phyloP scores from a whole-genome alignment of 2,113 vertebrate species.

The Oncorhynchus kisutch region DNA sequence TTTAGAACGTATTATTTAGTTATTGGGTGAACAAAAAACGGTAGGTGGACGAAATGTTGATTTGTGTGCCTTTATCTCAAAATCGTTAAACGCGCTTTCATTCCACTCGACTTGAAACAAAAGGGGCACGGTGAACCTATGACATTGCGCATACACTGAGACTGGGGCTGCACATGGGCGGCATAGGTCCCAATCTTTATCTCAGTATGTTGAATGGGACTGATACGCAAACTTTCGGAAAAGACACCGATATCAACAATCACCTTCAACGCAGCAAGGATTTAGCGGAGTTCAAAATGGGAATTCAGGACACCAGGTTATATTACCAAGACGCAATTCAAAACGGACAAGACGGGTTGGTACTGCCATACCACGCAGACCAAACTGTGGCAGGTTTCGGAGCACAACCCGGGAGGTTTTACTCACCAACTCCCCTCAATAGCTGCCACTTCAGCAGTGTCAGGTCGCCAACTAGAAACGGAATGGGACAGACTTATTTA shows the following conservation, averaged over 20 bases:
- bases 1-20: constrained; percentile 26
- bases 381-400: constrained; percentile 66
- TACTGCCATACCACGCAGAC: constrained; percentile 70
- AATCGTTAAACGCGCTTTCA: background rate
- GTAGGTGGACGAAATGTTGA: constrained; percentile 5
- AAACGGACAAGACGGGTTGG: constrained; percentile 63
- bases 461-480: constrained; percentile 64
- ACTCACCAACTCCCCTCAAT: constrained; percentile 67
- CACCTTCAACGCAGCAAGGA: constrained; percentile 72
- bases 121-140: constrained; percentile 58
- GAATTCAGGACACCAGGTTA: constrained; percentile 74
- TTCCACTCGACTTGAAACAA: background rate
- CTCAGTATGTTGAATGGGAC: constrained; percentile 86
- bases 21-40: background rate
- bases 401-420: constrained; percentile 68
- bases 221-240: constrained; percentile 78
- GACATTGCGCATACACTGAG: constrained; percentile 40
- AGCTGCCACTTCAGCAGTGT: constrained; percentile 70
- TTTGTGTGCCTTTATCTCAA: background rate
- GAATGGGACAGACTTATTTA: constrained; percentile 70
- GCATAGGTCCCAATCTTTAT: constrained; percentile 79
- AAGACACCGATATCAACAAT: constrained; percentile 70
- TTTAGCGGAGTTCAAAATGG: constrained; percentile 74
- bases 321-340: constrained; percentile 70
- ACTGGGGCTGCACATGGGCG: constrained; percentile 80